Percentiles rank a stretch among this genome's conserved stretches.
phyloP scores from a whole-genome alignment of 1,140 invertebrate species.

The Zaprionus ornatus region DNA sequence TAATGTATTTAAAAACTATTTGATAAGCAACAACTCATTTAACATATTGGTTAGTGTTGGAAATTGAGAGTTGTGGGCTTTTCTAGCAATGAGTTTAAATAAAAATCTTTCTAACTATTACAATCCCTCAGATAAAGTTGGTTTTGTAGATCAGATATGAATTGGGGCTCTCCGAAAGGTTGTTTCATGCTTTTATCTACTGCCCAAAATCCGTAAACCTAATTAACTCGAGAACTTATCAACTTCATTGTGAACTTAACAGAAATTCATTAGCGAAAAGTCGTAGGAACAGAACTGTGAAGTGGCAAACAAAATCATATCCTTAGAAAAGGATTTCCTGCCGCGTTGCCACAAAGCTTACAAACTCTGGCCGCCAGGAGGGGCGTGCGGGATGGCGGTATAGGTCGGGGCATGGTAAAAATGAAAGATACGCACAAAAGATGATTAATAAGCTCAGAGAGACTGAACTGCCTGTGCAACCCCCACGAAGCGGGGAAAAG shows the following conservation, averaged over 20 bases:
- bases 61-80: too few relatives aligned
- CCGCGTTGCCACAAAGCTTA: neutral
- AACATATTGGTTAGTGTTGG: neutral
- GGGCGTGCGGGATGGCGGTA: too few relatives aligned
- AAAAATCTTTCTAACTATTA: too few relatives aligned
- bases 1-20: neutral
- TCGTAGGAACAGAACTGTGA: constrained; percentile 20
- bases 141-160: too few relatives aligned
- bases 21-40: rapidly evolving
- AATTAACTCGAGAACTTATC: constrained; percentile 81
- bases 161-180: too few relatives aligned
- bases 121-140: too few relatives aligned
- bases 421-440: constrained; percentile 72
- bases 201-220: constrained; percentile 50
- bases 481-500: constrained; percentile 31
- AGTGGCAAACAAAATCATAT: constrained; percentile 49
- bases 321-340: constrained; percentile 66
- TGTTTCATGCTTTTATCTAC: constrained; percentile 37
- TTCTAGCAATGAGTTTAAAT: too few relatives aligned
- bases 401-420: constrained; percentile 68
- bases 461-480: constrained; percentile 34
- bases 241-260: constrained; percentile 65
- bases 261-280: constrained; percentile 72
- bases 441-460: constrained; percentile 78
- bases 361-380: constrained; percentile 12